These are phyloP conservation scores for Etia nguti DNA, from an alignment of 2,113 vertebrate species.

Conservation along the genomic window DNA sequence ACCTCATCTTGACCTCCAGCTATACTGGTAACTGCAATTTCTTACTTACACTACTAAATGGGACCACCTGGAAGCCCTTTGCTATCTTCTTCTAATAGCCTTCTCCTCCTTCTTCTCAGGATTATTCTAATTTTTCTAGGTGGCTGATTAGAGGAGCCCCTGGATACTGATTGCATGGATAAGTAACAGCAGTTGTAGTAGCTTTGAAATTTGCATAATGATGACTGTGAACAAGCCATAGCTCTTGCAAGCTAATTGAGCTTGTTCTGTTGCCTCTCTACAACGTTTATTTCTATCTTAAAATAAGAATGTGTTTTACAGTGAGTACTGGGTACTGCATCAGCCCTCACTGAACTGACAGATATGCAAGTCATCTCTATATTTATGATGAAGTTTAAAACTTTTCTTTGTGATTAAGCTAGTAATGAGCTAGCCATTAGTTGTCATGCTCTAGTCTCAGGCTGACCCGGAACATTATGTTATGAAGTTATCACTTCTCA, in stretches of 20 bases:
- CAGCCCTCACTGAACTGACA: neutral
- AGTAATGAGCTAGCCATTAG: neutral
- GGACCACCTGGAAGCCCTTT: neutral
- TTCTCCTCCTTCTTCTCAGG: neutral
- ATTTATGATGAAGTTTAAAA: neutral
- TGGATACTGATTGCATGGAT: neutral
- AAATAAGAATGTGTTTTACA: neutral
- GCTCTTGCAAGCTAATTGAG: neutral
- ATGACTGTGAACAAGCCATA: neutral
- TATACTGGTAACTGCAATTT: neutral
- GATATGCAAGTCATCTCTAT: neutral
- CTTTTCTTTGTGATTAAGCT: neutral
- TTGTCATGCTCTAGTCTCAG: neutral
- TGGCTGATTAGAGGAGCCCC: neutral
- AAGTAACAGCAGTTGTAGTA: neutral
- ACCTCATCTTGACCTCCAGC: neutral
- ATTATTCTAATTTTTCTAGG: neutral
- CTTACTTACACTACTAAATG: neutral
- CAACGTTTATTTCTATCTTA: neutral
- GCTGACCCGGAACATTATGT: neutral
- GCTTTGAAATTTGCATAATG: neutral
- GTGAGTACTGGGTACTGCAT: neutral
- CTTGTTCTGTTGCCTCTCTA: neutral
- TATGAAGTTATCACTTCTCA: neutral
- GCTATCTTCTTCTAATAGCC: neutral